These are phyloP conservation scores for Cheilosia vernalis DNA, from an alignment of 2,888 invertebrate species.

Conservation along the genomic window DNA sequence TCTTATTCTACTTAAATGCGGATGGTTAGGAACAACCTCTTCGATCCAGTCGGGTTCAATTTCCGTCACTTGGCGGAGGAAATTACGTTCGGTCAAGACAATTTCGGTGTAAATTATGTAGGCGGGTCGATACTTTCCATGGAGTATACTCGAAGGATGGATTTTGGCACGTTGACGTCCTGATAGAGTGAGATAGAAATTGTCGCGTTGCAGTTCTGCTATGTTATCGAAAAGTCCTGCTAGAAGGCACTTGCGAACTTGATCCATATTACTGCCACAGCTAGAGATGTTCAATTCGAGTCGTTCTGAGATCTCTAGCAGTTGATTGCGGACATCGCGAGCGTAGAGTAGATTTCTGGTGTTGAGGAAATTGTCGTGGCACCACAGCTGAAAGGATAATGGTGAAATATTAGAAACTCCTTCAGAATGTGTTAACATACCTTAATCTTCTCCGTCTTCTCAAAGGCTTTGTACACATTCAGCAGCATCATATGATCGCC, in stretches of 20 bases:
- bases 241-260: constrained; percentile 90
- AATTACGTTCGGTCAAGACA: constrained; percentile 92
- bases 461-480: constrained; percentile 93
- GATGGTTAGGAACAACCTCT: constrained; percentile 85
- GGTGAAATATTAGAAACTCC: not conserved
- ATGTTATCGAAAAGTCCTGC: constrained; percentile 93
- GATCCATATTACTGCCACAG: constrained; percentile 87
- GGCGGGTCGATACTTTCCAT: constrained; percentile 86
- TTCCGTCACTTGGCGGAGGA: constrained; percentile 90
- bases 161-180: constrained; percentile 88
- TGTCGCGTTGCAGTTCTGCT: constrained; percentile 91
- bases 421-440: constrained; percentile 78
- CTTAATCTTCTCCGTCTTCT: constrained; percentile 88
- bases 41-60: constrained; percentile 92
- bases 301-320: constrained; percentile 88
- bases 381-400: constrained; percentile 86
- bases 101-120: constrained; percentile 93
- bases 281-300: constrained; percentile 86
- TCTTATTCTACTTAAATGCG: constrained; percentile 78
- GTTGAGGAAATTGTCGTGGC: constrained; percentile 94
- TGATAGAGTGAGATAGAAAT: constrained; percentile 88
- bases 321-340: constrained; percentile 90
- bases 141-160: constrained; percentile 92
- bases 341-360: constrained; percentile 92
- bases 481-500: constrained; percentile 97